Evolutionary conservation across 2,888 invertebrate species (phyloP).

Genomic region (Adineta ricciae): DNA sequence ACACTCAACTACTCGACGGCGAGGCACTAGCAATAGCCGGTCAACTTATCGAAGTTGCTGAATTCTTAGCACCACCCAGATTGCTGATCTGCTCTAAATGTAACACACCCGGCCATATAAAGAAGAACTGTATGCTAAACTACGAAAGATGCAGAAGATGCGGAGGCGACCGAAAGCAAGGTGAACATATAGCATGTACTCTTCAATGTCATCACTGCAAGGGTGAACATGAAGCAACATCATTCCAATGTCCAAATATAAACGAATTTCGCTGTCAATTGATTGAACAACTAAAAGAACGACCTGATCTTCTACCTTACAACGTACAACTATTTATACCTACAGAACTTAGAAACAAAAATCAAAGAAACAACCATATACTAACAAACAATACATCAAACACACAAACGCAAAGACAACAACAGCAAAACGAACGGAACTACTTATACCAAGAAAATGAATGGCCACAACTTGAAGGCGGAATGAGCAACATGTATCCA

Average conservation of each 20-base stretch:
- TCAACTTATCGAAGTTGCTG: neutral
- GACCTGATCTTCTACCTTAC: neutral
- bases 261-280: neutral
- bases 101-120: neutral
- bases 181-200: neutral
- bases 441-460: neutral
- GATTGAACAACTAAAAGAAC: neutral
- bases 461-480: neutral
- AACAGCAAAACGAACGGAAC: neutral
- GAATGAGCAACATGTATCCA: too few relatives aligned
- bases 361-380: neutral
- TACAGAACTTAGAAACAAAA: neutral
- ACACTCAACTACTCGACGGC: neutral
- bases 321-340: neutral
- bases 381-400: neutral
- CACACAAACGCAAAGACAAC: neutral
- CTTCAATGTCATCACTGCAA: neutral
- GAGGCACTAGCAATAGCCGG: neutral
- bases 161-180: neutral
- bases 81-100: neutral
- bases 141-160: neutral
- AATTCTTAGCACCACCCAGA: neutral
- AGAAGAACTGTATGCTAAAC: neutral
- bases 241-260: neutral
- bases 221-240: neutral